phyloP scores from a whole-genome alignment of 2,888 invertebrate genomes.

The Orchesellides sinensis region DNA sequence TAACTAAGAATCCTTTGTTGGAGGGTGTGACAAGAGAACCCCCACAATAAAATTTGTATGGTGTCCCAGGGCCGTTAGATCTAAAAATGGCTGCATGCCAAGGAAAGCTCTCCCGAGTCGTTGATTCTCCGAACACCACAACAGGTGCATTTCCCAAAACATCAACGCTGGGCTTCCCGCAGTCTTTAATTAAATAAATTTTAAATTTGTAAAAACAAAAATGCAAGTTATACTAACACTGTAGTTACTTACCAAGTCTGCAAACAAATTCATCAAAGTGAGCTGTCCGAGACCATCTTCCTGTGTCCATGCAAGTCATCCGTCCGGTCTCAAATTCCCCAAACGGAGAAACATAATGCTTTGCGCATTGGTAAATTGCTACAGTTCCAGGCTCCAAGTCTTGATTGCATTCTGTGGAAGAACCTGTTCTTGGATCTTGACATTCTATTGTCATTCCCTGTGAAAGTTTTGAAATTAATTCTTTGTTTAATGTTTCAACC shows the following conservation, averaged over 20 bases:
- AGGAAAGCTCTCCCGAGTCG: conserved; percentile 65
- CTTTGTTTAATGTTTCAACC: too few relatives aligned
- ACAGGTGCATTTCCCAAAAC: conserved; percentile 48
- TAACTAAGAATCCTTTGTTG: conserved; percentile 64
- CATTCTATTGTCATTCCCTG: conserved; percentile 64
- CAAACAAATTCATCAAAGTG: conserved; percentile 68
- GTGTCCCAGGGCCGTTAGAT: conserved; percentile 55
- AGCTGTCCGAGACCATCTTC: conserved; percentile 60
- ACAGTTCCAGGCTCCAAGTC: conserved; percentile 44
- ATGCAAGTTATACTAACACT: not conserved
- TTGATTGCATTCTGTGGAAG: conserved; percentile 39
- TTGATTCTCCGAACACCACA: conserved; percentile 64
- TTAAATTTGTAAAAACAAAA: too few relatives aligned
- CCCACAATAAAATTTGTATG: conserved; percentile 63
- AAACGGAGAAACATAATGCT: conserved; percentile 53
- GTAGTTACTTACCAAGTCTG: conserved; percentile 55
- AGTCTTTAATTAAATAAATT: conserved; percentile 47
- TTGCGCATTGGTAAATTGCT: conserved; percentile 59
- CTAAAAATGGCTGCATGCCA: conserved; percentile 69
- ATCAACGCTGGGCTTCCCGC: conserved; percentile 64
- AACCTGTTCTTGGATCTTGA: conserved; percentile 59
- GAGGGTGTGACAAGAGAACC: conserved; percentile 65
- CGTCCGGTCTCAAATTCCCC: conserved; percentile 63
- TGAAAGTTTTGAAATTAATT: not conserved
- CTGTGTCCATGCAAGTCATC: conserved; percentile 61